phyloP scores from a whole-genome alignment of 2,113 vertebrate species.

The Gymnarchus niloticus region DNA sequence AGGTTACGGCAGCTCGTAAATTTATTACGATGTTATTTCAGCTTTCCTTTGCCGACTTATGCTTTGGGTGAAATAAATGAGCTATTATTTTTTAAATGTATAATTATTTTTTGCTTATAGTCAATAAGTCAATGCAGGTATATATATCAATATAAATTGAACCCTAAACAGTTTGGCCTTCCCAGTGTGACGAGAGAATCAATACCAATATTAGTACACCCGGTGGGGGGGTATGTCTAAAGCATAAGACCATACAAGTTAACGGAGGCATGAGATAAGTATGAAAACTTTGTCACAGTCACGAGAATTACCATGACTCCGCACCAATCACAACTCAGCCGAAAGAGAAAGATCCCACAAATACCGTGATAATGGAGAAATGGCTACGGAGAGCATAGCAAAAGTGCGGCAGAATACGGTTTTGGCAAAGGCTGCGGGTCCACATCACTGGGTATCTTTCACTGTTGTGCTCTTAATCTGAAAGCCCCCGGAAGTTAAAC shows the following conservation, averaged over 20 bases:
- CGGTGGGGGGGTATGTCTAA: neutral
- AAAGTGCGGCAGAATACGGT: neutral
- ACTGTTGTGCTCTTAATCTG: neutral
- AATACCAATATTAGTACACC: neutral
- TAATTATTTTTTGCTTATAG: neutral
- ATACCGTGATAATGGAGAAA: neutral
- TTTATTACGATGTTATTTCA: neutral
- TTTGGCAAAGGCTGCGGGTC: neutral
- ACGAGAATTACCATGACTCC: neutral
- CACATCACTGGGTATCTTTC: neutral
- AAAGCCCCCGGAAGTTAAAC: neutral
- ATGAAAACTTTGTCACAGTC: neutral
- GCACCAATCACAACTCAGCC: neutral
- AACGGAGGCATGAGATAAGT: neutral
- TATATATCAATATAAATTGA: neutral
- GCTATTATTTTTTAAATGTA: neutral
- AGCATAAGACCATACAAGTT: neutral
- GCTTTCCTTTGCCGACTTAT: neutral
- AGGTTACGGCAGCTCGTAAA: neutral
- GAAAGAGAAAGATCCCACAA: neutral
- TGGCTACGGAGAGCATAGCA: neutral
- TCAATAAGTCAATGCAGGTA: neutral
- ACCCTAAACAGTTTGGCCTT: neutral
- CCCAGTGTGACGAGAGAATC: neutral
- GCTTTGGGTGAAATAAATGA: neutral